Percentiles rank a stretch among this genome's conserved stretches.
phyloP scores from a whole-genome alignment of 2,113 vertebrate genomes.

The Gavia stellata region DNA sequence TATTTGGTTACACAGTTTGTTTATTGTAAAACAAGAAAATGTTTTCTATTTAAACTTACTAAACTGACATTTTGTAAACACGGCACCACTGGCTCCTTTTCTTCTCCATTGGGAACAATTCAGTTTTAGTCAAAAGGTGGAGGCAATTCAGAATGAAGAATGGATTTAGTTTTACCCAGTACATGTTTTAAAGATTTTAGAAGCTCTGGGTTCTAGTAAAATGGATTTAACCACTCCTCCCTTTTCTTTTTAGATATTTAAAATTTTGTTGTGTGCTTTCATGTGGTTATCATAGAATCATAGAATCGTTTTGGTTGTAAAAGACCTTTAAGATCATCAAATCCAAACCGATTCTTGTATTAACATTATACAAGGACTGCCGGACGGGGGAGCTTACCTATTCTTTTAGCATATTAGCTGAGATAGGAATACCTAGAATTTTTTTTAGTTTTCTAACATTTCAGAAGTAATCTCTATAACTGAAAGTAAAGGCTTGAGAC shows the following conservation, averaged over 20 bases:
- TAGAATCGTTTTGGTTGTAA: too few relatives aligned
- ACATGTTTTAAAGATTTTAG: neutral
- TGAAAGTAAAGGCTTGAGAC: neutral
- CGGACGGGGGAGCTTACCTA: neutral
- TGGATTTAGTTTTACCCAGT: neutral
- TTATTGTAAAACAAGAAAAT: neutral
- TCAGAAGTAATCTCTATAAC: neutral
- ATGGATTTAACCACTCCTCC: neutral
- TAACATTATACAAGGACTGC: neutral
- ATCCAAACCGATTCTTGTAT: neutral
- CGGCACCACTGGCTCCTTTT: neutral
- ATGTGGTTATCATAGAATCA: too few relatives aligned
- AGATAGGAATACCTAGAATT: neutral
- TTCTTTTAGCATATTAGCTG: neutral
- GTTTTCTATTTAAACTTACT: neutral
- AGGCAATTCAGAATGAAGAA: neutral
- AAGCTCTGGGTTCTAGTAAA: neutral
- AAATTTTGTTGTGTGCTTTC: neutral
- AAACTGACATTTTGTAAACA: neutral
- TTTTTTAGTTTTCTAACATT: neutral
- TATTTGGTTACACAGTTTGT: neutral
- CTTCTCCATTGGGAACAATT: neutral
- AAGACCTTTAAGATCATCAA: too few relatives aligned
- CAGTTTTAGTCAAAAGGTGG: neutral
- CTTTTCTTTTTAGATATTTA: neutral